phyloP scores from a whole-genome alignment of 1,140 invertebrate genomes.

The Propsilocerus akamusi region DNA sequence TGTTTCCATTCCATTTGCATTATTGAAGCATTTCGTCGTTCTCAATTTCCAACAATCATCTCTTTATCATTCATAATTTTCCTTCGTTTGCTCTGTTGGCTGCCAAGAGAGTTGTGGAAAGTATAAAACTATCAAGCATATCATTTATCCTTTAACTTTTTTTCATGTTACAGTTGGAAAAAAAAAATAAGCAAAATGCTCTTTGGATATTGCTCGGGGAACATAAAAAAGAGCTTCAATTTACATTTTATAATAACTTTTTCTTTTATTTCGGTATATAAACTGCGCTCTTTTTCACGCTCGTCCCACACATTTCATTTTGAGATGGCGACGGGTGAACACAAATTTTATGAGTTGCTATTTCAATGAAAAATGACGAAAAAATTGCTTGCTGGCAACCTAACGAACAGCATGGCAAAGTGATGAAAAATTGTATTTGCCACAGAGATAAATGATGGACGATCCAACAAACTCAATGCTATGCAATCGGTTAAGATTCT shows the following conservation, averaged over 20 bases:
- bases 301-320: neutral
- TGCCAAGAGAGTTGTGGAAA: neutral
- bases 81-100: neutral
- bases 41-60: neutral
- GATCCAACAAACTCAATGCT: no score
- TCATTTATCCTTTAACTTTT: neutral
- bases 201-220: neutral
- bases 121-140: neutral
- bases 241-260: neutral
- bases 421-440: no score
- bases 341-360: no score
- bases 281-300: neutral
- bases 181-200: neutral
- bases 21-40: neutral
- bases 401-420: no score
- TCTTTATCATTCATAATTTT: neutral
- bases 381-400: no score
- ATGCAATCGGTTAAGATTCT: no score
- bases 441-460: no score
- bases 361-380: no score
- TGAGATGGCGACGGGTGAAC: no score
- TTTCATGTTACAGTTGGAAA: neutral
- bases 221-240: neutral
- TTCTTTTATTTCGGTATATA: neutral
- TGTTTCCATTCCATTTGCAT: constrained; percentile 1